Evolutionary conservation across 1,140 invertebrate genomes (phyloP).

Genomic region (Drosophila equinoxialis): DNA sequence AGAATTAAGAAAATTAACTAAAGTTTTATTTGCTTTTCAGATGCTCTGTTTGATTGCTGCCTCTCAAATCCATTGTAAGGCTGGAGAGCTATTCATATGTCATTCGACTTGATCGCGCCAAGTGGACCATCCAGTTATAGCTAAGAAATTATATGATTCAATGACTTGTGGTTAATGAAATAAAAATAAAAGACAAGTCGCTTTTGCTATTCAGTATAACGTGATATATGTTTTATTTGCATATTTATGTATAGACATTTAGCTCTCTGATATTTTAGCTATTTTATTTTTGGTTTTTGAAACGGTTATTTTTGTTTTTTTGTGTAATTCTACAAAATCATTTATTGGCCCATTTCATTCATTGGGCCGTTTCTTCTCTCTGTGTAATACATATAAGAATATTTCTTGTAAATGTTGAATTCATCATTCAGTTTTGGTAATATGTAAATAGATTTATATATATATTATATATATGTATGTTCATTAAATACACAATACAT

Average conservation of each 20-base stretch:
- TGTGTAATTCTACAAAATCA: slow-evolving; percentile 43
- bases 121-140: neutral
- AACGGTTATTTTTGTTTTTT: slow-evolving; percentile 47
- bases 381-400: slow-evolving; percentile 67
- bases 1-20: neutral
- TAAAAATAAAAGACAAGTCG: slow-evolving; percentile 6
- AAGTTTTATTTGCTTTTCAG: neutral
- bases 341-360: slow-evolving; percentile 24
- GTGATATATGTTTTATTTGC: slow-evolving; percentile 73
- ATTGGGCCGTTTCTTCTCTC: slow-evolving; percentile 17
- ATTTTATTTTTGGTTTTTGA: slow-evolving; percentile 36
- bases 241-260: slow-evolving; percentile 72
- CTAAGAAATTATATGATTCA: no score
- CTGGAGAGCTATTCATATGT: no score
- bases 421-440: slow-evolving; percentile 32
- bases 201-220: slow-evolving; percentile 61
- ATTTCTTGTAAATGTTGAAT: slow-evolving; percentile 61
- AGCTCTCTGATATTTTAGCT: slow-evolving; percentile 26
- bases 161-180: neutral
- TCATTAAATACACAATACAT: slow-evolving; percentile 51
- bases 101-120: neutral
- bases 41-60: no score
- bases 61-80: no score
- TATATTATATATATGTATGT: slow-evolving; percentile 31
- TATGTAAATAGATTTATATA: slow-evolving; percentile 54